These are phyloP conservation scores for Spilarctia lutea DNA, from an alignment of 2,888 invertebrate genomes.

Conservation along the genomic window DNA sequence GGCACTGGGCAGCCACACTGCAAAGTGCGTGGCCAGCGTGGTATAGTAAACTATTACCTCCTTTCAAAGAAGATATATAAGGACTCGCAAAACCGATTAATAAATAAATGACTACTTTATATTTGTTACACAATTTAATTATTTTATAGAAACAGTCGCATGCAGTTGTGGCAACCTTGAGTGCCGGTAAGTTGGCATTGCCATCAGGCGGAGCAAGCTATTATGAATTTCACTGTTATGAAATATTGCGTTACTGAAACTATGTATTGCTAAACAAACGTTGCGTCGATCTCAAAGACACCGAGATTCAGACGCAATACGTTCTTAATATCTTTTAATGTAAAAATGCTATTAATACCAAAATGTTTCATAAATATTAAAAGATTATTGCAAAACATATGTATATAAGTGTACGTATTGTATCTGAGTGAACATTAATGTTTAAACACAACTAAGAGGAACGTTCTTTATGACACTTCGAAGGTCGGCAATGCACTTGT, in stretches of 20 bases:
- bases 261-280: conserved; percentile 61
- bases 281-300: conserved; percentile 53
- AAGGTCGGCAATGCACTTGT: no score
- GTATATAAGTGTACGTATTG: not conserved
- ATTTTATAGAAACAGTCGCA: conserved; percentile 33
- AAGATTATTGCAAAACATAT: not conserved
- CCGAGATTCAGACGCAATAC: conserved; percentile 42
- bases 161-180: conserved; percentile 57
- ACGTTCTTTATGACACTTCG: not conserved
- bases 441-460: not conserved
- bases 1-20: no score
- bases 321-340: conserved; percentile 17
- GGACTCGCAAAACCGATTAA: not conserved
- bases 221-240: conserved; percentile 75
- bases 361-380: conserved; percentile 8
- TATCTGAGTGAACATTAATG: not conserved
- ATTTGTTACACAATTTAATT: conserved; percentile 13
- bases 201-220: conserved; percentile 56
- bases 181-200: conserved; percentile 64
- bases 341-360: conserved; percentile 16
- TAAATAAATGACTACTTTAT: conserved; percentile 10
- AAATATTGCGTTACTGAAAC: conserved; percentile 69
- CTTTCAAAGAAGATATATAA: not conserved
- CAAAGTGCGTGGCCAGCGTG: no score
- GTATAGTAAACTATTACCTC: no score